Evolutionary conservation across 2,113 vertebrate genomes (phyloP), one percentile per base, ranked within the genome.

Genomic region (Oxyura jamaicensis): DNA sequence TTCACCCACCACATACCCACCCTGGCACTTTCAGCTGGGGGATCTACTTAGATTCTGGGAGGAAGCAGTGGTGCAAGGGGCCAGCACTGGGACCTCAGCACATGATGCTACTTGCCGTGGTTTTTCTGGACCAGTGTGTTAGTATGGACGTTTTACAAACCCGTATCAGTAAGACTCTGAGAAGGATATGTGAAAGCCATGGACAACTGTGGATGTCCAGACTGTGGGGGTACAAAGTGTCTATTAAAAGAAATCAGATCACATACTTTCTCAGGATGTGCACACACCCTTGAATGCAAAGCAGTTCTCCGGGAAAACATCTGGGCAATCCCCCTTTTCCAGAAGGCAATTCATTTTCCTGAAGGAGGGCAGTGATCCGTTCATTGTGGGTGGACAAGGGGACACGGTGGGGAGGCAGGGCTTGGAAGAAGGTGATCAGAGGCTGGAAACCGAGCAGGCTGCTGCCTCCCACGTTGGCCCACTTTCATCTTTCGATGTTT

Each of bases 381-480:
- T 65, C 80, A 20, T n/a, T 75, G 52, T 65, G 48, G 39, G 62
- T 83, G 80, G 56, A 93, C 77, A 69, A 76, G 72, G 75, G 71
- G 55, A 86, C 33, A 14, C 69, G 78, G 68, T 84, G 80, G 84
- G 72, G 86, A 93, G 81, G 78, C 29, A 48, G 66, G 36, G 62
- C 91, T 86, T 87, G 62, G 71, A 69, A 91, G 90, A 89, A 94
- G 93, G 90, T 95, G 93, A 87, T 90, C 90, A 90, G 90, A 90
- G 85, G 60, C 66, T 95, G 84, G 95, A 95, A 95, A 88, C 41
- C 1, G 5, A 91, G 81, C 77, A 5, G 28, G 78, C 87, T 82
- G 74, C 82, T 79, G 23, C 90, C 90, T 96, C 85, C 82, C 82
- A 80, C 78, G 13, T 6, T 91, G 90, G 92, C 90, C 63, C 44